Conservation (phyloP, 2,113 vertebrate genomes). For the Pleuronectes platessa region DNA sequence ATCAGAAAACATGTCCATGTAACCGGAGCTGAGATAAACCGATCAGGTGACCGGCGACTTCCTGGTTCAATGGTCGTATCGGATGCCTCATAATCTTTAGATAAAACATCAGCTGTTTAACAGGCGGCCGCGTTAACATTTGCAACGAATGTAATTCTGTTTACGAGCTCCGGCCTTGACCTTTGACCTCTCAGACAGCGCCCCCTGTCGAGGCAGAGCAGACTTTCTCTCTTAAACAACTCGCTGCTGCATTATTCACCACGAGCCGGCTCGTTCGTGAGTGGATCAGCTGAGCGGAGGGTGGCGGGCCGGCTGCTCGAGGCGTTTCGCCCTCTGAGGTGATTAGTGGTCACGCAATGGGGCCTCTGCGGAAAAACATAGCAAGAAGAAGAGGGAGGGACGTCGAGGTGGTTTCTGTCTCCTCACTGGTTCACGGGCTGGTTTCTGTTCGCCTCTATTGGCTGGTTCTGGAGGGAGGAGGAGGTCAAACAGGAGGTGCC, state of each 20-base stretch:
- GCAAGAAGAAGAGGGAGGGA: background rate
- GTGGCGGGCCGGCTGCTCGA: background rate
- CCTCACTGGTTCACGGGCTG: conserved; percentile 27
- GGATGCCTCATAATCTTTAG: background rate
- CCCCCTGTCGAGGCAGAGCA: background rate
- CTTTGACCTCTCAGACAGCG: background rate
- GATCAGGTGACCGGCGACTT: background rate
- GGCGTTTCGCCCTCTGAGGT: conserved; percentile 3
- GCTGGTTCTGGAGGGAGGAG: background rate
- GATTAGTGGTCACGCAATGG: conserved; percentile 61
- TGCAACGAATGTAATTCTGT: background rate
- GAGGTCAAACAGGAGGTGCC: conserved; percentile 17
- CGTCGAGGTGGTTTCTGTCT: background rate
- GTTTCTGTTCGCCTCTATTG: background rate
- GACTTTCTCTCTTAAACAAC: background rate
- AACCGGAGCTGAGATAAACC: background rate
- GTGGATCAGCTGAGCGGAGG: background rate
- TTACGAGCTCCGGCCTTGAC: background rate
- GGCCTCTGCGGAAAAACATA: background rate
- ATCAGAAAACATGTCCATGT: no score
- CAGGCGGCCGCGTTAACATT: background rate
- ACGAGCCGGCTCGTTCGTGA: background rate
- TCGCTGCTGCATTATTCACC: conserved; percentile 39
- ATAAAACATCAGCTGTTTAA: background rate
- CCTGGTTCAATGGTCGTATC: background rate